A percentile compares a stretch with the other conserved stretches of the same genome.
Evolutionary conservation across 2,888 invertebrate genomes (phyloP).

Genomic region (Drosophila kanekoi): DNA sequence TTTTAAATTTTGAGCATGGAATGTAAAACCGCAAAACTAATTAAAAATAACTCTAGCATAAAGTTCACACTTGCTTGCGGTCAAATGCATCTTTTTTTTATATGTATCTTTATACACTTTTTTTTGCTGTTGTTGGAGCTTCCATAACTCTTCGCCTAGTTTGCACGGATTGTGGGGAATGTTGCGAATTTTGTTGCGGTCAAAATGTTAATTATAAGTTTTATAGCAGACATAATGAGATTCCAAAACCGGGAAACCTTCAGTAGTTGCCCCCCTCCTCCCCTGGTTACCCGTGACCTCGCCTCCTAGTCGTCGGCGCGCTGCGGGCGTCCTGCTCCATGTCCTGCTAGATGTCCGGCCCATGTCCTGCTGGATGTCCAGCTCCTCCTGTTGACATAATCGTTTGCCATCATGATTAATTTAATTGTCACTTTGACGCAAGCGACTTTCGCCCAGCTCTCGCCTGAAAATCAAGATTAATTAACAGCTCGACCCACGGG

Average conservation of each 20-base stretch:
- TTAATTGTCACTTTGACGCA: slow-evolving; percentile 83
- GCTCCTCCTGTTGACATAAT: slow-evolving; percentile 76
- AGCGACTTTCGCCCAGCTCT: slow-evolving; percentile 34
- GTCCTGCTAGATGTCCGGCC: slow-evolving; percentile 18
- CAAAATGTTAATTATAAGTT: slow-evolving; percentile 79
- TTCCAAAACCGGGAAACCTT: slow-evolving; percentile 22
- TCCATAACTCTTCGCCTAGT: slow-evolving; percentile 9
- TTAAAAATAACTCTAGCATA: slow-evolving; percentile 66
- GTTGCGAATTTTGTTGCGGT: slow-evolving; percentile 64
- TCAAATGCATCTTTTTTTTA: not conserved
- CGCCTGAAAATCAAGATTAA: slow-evolving; percentile 74
- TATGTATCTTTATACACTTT: not conserved
- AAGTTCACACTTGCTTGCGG: slow-evolving; percentile 11
- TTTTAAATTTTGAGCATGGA: not conserved
- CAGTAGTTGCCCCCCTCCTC: not conserved
- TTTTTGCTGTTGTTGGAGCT: slow-evolving; percentile 8
- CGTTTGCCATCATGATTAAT: slow-evolving; percentile 81
- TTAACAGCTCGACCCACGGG: slow-evolving; percentile 74
- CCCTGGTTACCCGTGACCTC: no score
- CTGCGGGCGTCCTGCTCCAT: slow-evolving; percentile 40
- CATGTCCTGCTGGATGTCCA: slow-evolving; percentile 12
- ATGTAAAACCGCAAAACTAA: slow-evolving; percentile 72
- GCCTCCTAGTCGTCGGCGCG: slow-evolving; percentile 17
- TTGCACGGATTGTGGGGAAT: not conserved
- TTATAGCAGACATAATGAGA: slow-evolving; percentile 71